Evolutionary conservation across 30 jellyfish, hydroid and myxozoan species (phyloP), one percentile per base, ranked within the genome.

Genomic region (Hydra vulgaris): DNA sequence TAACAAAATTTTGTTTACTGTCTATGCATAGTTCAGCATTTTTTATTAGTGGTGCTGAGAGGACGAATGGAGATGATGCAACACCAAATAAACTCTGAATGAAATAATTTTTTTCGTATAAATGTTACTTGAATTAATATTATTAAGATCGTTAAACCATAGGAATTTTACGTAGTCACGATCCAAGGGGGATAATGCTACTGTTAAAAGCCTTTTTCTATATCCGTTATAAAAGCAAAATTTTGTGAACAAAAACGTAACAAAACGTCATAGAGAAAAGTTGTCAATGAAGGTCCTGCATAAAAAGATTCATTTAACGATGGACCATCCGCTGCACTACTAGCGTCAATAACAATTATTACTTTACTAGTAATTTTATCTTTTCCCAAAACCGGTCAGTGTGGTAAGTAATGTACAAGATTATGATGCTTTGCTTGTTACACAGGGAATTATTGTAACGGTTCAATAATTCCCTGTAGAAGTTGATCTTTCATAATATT

Each of bases 401-500:
- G 76, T 15, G 76, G 76, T 70, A 70, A 70, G 40, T 70, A 70
- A 17, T 70, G 1, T 25, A 25, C 76, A 7, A 7, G 26, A 12
- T 17, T 16, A 8, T 8, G 66, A 27, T 23, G 18, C 8, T 21
- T 23, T 7, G 26, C 81, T 7, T 0, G 15, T 21, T 26, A 75
- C 15, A 27, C n/a, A n/a, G n/a, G n/a, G n/a, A n/a, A n/a, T n/a
- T n/a, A n/a, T n/a, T n/a, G 7, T 74, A 21, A 8, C 15, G 27
- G 26, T 18, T 74, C 76, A 74, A 74, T 74, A 26, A 74, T 19
- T 8, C 53, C 53, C 16, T 23, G 53, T 21, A 15, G 17, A 21
- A 74, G 18, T 18, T 74, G 81, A 19, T 74, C 81, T 54, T 74
- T 74, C 18, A 74, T 8, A 21, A 74, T 74, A 16, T 23, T 12